Conservation (phyloP, 2,888 invertebrate species). For the Fissipunctia ypsillon region DNA sequence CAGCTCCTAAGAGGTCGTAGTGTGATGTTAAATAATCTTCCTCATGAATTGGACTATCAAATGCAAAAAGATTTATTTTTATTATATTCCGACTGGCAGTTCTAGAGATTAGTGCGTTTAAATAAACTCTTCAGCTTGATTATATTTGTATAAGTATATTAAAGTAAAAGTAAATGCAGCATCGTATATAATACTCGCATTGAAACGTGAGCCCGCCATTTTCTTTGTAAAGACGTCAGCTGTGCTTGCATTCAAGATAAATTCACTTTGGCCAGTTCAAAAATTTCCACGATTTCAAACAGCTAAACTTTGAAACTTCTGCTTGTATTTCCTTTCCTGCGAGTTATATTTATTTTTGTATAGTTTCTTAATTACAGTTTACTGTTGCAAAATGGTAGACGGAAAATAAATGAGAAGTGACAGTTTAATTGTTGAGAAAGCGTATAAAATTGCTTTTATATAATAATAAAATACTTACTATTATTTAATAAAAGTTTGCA, state of each 20-base stretch:
- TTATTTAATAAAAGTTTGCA: background rate
- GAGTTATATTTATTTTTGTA: constrained; percentile 54
- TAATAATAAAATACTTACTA: background rate
- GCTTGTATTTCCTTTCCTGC: constrained; percentile 41
- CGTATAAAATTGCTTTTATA: background rate
- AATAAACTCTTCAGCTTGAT: too few species aligned
- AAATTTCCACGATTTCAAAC: constrained; percentile 51
- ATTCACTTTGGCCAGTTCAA: constrained; percentile 58
- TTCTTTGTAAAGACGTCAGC: constrained; percentile 63
- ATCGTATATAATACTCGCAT: background rate
- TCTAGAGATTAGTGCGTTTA: too few species aligned
- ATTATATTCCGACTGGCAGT: too few species aligned
- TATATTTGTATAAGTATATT: too few species aligned
- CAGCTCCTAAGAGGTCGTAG: too few species aligned
- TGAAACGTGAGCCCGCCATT: constrained; percentile 32
- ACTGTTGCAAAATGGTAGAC: constrained; percentile 28
- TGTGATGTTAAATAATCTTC: too few species aligned
- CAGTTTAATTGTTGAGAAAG: constrained; percentile 6
- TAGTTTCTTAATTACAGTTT: constrained; percentile 58
- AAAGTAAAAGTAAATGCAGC: background rate
- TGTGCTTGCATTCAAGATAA: constrained; percentile 63
- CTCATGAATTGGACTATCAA: too few species aligned
- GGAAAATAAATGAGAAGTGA: background rate
- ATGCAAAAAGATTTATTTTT: too few species aligned
- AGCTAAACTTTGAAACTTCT: constrained; percentile 51